Evolutionary conservation across 2,888 invertebrate species (phyloP).

Genomic region (Xestoiulus laeticollis): DNA sequence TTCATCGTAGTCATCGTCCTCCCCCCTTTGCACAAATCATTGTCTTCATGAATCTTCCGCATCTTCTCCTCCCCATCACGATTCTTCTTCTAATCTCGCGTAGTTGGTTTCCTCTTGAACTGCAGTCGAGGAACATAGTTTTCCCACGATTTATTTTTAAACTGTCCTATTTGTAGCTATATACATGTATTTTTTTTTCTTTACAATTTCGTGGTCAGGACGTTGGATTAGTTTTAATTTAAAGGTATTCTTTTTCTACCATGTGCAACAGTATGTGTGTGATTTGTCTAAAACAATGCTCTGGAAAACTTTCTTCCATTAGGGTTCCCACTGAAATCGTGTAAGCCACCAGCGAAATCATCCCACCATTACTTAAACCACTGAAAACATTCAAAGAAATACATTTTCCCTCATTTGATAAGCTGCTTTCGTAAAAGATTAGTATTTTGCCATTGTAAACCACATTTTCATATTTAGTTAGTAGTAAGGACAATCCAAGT

Average conservation of each 20-base stretch:
- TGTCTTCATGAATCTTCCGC: constrained; percentile 12
- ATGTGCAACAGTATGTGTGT: background rate
- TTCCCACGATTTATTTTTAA: background rate
- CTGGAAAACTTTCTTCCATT: background rate
- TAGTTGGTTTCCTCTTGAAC: background rate
- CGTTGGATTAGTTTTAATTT: background rate
- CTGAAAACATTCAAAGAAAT: no score
- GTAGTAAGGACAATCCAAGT: no score
- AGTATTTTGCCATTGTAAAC: no score
- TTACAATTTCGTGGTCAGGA: constrained; percentile 1
- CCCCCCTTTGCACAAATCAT: background rate
- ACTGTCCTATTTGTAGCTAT: background rate
- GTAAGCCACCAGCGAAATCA: background rate
- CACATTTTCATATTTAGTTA: no score
- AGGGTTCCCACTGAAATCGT: background rate
- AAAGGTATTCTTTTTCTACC: background rate
- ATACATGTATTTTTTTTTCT: background rate
- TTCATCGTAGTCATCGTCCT: constrained; percentile 37
- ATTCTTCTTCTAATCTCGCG: background rate
- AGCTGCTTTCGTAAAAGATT: no score
- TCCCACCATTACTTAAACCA: no score
- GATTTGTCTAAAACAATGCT: background rate
- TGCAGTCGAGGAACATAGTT: background rate
- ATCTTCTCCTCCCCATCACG: background rate
- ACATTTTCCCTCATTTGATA: no score